Evolutionary conservation across 1,140 invertebrate genomes (phyloP).

Genomic region (Drosophila sturtevanti): DNA sequence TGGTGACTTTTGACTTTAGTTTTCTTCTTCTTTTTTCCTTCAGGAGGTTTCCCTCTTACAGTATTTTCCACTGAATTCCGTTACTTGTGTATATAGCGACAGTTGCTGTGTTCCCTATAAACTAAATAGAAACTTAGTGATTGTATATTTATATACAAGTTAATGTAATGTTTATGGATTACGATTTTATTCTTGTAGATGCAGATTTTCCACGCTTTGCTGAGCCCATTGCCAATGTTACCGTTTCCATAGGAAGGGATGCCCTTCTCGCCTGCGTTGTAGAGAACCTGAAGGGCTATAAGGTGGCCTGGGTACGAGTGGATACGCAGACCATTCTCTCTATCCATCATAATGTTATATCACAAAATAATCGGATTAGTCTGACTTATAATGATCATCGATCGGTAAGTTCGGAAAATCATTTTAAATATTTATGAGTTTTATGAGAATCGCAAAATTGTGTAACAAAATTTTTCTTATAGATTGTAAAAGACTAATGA

Average conservation of each 20-base stretch:
- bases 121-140: neutral
- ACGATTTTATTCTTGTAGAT: conserved; percentile 81
- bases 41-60: neutral
- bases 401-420: conserved; percentile 82
- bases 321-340: conserved; percentile 96
- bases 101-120: neutral
- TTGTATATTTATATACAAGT: neutral
- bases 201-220: conserved; percentile 90
- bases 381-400: conserved; percentile 94
- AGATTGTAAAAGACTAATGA: too few relatives aligned
- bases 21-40: conserved; percentile 15
- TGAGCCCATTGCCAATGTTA: conserved; percentile 95
- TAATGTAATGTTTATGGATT: neutral
- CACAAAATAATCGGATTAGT: conserved; percentile 93
- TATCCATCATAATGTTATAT: conserved; percentile 94
- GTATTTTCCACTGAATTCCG: conserved; percentile 36
- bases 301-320: conserved; percentile 96
- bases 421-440: neutral
- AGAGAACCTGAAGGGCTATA: conserved; percentile 93
- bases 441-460: too few relatives aligned
- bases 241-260: conserved; percentile 94
- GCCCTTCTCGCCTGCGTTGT: conserved; percentile 96
- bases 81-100: conserved; percentile 15
- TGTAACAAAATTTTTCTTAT: too few relatives aligned
- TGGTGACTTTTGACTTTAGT: conserved; percentile 31